phyloP scores from a whole-genome alignment of 1,140 invertebrate genomes.

The Zaprionus kolodkinae region DNA sequence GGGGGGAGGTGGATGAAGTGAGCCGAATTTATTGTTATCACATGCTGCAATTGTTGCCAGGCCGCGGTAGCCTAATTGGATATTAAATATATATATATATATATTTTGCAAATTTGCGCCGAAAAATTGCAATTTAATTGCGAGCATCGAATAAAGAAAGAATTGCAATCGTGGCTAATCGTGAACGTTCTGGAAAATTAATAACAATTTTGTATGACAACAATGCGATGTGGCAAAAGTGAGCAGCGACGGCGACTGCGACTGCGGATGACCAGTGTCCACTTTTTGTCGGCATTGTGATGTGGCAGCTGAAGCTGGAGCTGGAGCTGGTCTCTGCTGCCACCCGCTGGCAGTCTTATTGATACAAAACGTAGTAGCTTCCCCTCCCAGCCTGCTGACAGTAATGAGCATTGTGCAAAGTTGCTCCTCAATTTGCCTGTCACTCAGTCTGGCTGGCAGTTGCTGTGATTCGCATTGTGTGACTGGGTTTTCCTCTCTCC shows the following conservation, averaged over 20 bases:
- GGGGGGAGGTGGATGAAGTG: too few relatives aligned
- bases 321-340: background rate
- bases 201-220: constrained; percentile 40
- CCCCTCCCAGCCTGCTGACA: constrained; percentile 42
- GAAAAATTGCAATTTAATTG: constrained; percentile 51
- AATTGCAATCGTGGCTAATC: constrained; percentile 39
- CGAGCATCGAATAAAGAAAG: constrained; percentile 6
- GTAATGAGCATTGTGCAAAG: constrained; percentile 68
- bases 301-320: background rate
- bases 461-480: constrained; percentile 33
- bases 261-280: constrained; percentile 2
- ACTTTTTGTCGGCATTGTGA: constrained; percentile 35
- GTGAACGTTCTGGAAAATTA: constrained; percentile 36
- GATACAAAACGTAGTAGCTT: constrained; percentile 27
- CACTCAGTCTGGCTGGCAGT: constrained; percentile 31
- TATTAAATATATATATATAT: constrained; percentile 59
- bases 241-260: background rate
- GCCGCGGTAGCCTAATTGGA: constrained; percentile 38
- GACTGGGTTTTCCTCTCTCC: background rate
- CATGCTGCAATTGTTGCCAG: constrained; percentile 26
- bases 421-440: constrained; percentile 54
- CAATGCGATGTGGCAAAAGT: constrained; percentile 28
- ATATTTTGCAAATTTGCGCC: constrained; percentile 11
- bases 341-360: constrained; percentile 46
- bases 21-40: constrained; percentile 40